Evolutionary conservation across 2,113 vertebrate species (phyloP).

Genomic region (Petromus typicus): DNA sequence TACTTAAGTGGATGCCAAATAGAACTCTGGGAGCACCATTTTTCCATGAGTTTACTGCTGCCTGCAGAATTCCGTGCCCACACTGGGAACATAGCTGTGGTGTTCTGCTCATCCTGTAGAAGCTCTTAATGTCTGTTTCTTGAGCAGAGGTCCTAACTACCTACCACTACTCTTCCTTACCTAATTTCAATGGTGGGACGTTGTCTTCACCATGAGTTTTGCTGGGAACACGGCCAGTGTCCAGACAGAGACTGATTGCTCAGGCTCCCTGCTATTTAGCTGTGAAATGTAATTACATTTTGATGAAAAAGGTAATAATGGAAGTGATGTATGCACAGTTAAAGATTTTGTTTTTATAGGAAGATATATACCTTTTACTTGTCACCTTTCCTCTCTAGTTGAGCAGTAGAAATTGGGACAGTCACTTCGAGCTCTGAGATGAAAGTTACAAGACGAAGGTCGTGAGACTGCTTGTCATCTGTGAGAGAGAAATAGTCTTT

Average conservation of each 20-base stretch:
- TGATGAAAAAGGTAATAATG: slow-evolving; percentile 34
- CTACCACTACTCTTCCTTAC: not conserved
- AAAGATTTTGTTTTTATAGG: not conserved
- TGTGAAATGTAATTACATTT: slow-evolving; percentile 58
- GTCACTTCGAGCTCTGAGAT: not conserved
- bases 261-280: not conserved
- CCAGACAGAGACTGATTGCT: slow-evolving; percentile 5
- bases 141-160: not conserved
- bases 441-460: not conserved
- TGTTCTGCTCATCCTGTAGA: not conserved
- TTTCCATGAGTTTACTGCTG: not conserved
- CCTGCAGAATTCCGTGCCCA: not conserved
- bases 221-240: not conserved
- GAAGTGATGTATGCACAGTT: slow-evolving; percentile 32
- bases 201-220: not conserved
- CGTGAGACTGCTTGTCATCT: not conserved
- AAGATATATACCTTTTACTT: not conserved
- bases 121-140: not conserved
- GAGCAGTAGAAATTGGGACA: not conserved
- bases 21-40: not conserved
- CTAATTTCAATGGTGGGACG: not conserved
- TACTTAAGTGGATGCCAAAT: not conserved
- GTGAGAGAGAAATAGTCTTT: not conserved
- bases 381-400: not conserved
- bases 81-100: not conserved